Conservation (phyloP, 2,113 vertebrate species). For the Orthonyx spaldingii region DNA sequence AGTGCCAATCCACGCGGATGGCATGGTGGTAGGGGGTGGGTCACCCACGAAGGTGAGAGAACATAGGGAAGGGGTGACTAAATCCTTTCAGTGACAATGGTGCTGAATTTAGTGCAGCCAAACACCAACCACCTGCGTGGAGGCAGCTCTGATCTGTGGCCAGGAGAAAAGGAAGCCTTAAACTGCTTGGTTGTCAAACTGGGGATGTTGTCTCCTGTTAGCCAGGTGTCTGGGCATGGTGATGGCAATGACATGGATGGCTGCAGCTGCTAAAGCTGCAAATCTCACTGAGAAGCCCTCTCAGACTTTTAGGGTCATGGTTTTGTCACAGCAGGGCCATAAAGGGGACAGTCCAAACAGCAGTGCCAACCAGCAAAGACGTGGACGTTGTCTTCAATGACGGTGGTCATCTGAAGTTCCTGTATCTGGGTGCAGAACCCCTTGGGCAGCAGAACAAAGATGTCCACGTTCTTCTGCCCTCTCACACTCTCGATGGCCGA, state of each 20-base stretch:
- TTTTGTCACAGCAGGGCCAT: background rate
- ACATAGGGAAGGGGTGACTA: background rate
- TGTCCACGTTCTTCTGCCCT: constrained; percentile 78
- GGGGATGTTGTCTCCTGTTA: background rate
- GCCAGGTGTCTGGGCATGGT: background rate
- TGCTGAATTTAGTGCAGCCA: background rate
- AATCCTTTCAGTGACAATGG: background rate
- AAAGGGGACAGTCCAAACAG: background rate
- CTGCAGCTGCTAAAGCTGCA: background rate
- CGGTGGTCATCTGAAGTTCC: constrained; percentile 91
- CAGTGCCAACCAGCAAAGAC: constrained; percentile 82
- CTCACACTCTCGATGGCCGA: constrained; percentile 85
- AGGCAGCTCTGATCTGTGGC: background rate
- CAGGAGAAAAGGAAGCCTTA: background rate
- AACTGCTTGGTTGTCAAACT: background rate
- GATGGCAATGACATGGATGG: fast-evolving
- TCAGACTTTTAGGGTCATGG: background rate
- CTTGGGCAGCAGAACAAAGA: constrained; percentile 84
- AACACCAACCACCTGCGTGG: background rate
- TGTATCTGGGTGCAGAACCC: constrained; percentile 83
- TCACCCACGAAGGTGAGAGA: background rate
- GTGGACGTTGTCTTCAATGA: constrained; percentile 84
- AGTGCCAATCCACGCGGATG: fast-evolving
- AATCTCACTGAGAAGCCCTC: background rate
- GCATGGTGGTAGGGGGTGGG: background rate